Evolutionary conservation across 2,888 invertebrate genomes (phyloP).

Genomic region (Phrixothrix hirtus): DNA sequence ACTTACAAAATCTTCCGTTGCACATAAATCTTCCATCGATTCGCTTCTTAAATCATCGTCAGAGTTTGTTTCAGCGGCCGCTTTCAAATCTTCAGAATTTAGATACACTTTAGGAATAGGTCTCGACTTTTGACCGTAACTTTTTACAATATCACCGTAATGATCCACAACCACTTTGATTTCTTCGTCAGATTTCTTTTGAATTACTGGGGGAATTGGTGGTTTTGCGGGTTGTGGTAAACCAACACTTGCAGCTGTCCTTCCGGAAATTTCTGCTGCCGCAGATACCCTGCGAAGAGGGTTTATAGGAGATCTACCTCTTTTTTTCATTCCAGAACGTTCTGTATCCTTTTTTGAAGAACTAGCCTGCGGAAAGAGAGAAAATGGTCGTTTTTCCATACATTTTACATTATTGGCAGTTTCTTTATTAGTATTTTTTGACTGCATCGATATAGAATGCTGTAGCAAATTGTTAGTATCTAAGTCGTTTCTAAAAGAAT

Average conservation of each 20-base stretch:
- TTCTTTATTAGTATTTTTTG: slow-evolving; percentile 14
- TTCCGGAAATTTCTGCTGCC: slow-evolving; percentile 46
- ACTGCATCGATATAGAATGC: slow-evolving; percentile 2
- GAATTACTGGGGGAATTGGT: slow-evolving; percentile 33
- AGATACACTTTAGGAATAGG: slow-evolving; percentile 31
- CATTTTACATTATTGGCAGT: slow-evolving; percentile 7
- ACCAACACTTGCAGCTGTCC: slow-evolving; percentile 49
- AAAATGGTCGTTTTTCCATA: slow-evolving; percentile 38
- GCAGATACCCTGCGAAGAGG: slow-evolving; percentile 39
- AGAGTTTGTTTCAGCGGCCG: slow-evolving; percentile 46
- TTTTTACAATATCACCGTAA: slow-evolving; percentile 78
- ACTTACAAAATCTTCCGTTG: background rate
- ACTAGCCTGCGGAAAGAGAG: slow-evolving; percentile 33
- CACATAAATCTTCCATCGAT: slow-evolving; percentile 10
- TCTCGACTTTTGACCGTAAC: slow-evolving; percentile 59
- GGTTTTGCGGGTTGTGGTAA: slow-evolving; percentile 41
- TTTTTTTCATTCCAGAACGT: slow-evolving; percentile 15
- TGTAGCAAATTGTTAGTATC: slow-evolving; percentile 12
- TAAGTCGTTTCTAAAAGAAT: slow-evolving; percentile 19
- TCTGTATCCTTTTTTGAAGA: slow-evolving; percentile 2
- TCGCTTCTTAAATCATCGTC: slow-evolving; percentile 7
- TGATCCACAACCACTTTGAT: slow-evolving; percentile 74
- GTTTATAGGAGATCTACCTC: slow-evolving; percentile 25
- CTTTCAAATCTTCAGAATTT: slow-evolving; percentile 45
- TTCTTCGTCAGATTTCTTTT: slow-evolving; percentile 63